These are phyloP conservation scores for Heliornis fulica DNA, from an alignment of 2,113 vertebrate genomes.

Conservation along the genomic window DNA sequence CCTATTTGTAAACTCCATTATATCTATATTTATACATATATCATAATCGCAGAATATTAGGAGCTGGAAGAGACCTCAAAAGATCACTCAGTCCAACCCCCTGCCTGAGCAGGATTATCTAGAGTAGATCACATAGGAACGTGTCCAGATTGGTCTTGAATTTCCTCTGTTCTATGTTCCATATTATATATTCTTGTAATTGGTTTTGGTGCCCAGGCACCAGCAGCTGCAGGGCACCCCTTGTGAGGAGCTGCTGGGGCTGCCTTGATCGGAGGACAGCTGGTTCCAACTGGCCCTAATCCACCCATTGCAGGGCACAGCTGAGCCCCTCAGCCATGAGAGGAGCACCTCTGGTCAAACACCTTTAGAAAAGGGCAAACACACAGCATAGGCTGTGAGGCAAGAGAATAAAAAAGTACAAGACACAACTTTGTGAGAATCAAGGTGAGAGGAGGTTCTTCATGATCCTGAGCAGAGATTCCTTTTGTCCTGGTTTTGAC, in stretches of 20 bases:
- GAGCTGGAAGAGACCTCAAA: too few species aligned
- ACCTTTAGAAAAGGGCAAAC: background rate
- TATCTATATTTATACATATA: background rate
- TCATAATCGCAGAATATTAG: too few species aligned
- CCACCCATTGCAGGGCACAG: fast-evolving
- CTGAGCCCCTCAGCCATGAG: background rate
- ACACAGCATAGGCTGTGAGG: background rate
- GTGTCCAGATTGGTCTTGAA: too few species aligned
- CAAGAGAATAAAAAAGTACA: background rate
- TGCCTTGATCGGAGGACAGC: too few species aligned
- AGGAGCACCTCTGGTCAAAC: background rate
- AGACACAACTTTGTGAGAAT: background rate
- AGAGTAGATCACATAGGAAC: too few species aligned
- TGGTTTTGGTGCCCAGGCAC: too few species aligned
- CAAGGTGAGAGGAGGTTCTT: too few species aligned
- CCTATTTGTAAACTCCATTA: background rate
- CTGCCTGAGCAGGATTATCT: too few species aligned
- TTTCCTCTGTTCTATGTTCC: background rate
- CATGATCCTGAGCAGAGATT: background rate
- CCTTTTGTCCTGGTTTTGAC: too few species aligned
- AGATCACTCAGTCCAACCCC: too few species aligned
- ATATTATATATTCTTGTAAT: background rate
- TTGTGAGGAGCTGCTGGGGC: too few species aligned
- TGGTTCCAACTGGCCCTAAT: background rate
- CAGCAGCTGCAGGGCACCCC: too few species aligned